Evolutionary conservation across 2,888 invertebrate species (phyloP).

Genomic region (Saturnia pavonia): DNA sequence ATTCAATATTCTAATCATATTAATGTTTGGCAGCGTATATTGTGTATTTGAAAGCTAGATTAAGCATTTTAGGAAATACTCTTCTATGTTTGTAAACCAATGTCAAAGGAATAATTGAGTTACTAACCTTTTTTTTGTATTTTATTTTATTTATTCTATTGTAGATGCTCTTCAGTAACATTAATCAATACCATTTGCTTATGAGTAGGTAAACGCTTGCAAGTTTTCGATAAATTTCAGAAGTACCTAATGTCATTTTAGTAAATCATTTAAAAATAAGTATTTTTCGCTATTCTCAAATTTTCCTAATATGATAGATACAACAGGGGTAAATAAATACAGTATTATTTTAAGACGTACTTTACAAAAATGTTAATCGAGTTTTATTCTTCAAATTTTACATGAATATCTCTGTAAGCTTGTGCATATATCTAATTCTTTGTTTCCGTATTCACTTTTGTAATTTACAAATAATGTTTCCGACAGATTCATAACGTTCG

Average conservation of each 20-base stretch:
- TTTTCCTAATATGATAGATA: no score
- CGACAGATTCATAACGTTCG: constrained; percentile 24
- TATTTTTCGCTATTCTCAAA: no score
- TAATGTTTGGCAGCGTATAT: not conserved
- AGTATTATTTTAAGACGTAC: no score
- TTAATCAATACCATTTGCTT: not conserved
- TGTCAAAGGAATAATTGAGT: not conserved
- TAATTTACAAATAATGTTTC: constrained; percentile 14
- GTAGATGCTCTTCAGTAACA: not conserved
- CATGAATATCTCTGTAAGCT: no score
- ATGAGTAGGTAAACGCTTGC: not conserved
- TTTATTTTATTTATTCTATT: not conserved
- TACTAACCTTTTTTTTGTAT: not conserved
- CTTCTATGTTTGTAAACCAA: not conserved
- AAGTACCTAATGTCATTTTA: no score
- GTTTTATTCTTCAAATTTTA: no score
- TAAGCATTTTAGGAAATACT: not conserved
- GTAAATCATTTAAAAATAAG: no score
- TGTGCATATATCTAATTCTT: not conserved
- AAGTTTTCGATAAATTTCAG: not conserved
- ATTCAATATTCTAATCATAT: not conserved
- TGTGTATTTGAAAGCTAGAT: no score
- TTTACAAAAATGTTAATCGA: no score
- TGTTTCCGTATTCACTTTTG: not conserved
- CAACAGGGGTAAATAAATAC: no score